Evolutionary conservation across 1,140 invertebrate species (phyloP).

Genomic region (Temnothorax curvispinosus): DNA sequence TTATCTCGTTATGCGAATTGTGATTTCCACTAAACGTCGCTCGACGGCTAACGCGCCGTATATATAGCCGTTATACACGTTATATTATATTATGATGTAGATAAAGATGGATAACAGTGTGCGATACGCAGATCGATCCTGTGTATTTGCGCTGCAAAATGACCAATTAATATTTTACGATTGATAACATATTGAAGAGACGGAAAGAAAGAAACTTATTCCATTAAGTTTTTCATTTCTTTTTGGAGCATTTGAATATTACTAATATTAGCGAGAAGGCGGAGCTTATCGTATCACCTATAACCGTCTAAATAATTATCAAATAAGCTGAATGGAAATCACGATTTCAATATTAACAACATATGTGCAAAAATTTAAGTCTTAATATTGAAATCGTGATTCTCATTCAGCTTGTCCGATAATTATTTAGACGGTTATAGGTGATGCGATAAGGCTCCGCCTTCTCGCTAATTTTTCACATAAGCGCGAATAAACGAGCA

Average conservation of each 20-base stretch:
- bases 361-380: neutral
- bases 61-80: neutral
- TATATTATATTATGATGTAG: neutral
- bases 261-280: neutral
- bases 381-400: neutral
- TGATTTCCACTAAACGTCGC: slow-evolving; percentile 57
- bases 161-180: slow-evolving; percentile 29
- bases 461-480: slow-evolving; percentile 21
- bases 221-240: neutral
- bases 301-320: slow-evolving; percentile 16
- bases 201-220: neutral
- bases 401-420: neutral
- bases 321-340: neutral
- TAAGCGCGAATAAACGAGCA: neutral
- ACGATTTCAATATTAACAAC: neutral
- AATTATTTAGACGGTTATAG: neutral
- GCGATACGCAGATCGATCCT: neutral
- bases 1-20: slow-evolving; percentile 62
- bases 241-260: neutral
- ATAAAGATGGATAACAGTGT: slow-evolving; percentile 29
- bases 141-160: neutral
- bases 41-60: neutral
- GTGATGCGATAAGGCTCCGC: neutral
- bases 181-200: neutral
- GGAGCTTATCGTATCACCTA: neutral